Base-by-base conservation (phyloP, 2,888 invertebrate species). In the Zygaena filipendulae region DNA sequence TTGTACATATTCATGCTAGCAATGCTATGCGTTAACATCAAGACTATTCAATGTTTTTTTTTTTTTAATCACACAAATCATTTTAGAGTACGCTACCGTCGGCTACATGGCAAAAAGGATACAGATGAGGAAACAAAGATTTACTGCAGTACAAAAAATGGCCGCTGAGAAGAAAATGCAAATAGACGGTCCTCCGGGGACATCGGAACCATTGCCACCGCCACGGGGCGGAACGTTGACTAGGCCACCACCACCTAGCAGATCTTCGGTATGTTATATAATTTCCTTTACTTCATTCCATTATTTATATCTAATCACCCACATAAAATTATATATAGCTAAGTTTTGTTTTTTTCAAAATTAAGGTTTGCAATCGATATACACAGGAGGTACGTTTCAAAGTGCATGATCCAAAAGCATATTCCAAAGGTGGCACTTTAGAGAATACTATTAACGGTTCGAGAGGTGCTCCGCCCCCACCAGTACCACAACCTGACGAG, bases 41-140 rank as follows among this genome's bases (percentile, higher is more conserved):
- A n/a, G n/a, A n/a, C n/a, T n/a, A n/a, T n/a, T n/a, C n/a, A n/a
- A n/a, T n/a, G n/a, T n/a, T n/a, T n/a, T n/a, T n/a, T n/a, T n/a
- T n/a, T n/a, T n/a, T n/a, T n/a, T n/a, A n/a, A n/a, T n/a, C n/a
- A n/a, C n/a, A n/a, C n/a, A n/a, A n/a, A n/a, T n/a, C n/a, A n/a
- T 79, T 79, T 44, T 85, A 95, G 97, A 97, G 84, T 97, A 97
- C 77, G 97, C 97, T 42, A 93, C 96, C 45, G 97, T 97, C 50
- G 96, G 96, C 49, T 97, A 97, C 80, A 92, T 97, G 91, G 95
- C 95, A 49, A 97, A 96, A 82, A 85, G 95, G 72, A 93, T 96
- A 72, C 94, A 94, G 70, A 93, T 96, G 93, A 85, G 95, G 60
- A 94, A 95, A 82, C 93, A 92, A 79, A 86, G 94, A 59, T 92